Evolutionary conservation across 2,888 invertebrate genomes (phyloP).

Genomic region (Eumacrocentrus americanus): DNA sequence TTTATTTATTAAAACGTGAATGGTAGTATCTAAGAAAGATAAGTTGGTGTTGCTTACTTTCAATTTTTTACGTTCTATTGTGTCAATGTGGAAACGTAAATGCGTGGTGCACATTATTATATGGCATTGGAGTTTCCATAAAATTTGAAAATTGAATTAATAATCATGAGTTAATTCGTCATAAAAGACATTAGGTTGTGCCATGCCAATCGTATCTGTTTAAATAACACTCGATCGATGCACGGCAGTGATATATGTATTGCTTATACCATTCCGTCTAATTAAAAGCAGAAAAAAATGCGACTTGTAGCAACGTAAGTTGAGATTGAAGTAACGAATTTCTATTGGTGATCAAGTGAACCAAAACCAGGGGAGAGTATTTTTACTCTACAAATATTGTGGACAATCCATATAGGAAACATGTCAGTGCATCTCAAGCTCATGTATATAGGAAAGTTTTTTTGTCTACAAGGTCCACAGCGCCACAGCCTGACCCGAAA

Average conservation of each 20-base stretch:
- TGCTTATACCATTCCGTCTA: slow-evolving; percentile 37
- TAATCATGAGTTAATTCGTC: not conserved
- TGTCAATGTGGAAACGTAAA: too few species aligned
- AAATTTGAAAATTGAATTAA: slow-evolving; percentile 25
- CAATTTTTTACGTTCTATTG: slow-evolving; percentile 18
- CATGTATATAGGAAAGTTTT: slow-evolving; percentile 17
- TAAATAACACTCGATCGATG: slow-evolving; percentile 24
- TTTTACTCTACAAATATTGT: slow-evolving; percentile 20
- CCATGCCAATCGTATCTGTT: slow-evolving; percentile 31
- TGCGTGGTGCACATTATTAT: slow-evolving; percentile 21
- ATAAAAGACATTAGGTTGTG: slow-evolving; percentile 33
- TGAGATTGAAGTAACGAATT: not conserved
- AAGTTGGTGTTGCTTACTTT: slow-evolving; percentile 31
- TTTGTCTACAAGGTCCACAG: not conserved
- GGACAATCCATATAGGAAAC: slow-evolving; percentile 18
- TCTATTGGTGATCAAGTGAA: slow-evolving; percentile 5
- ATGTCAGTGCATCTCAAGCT: slow-evolving; percentile 16
- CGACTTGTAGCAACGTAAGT: not conserved
- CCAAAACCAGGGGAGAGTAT: slow-evolving; percentile 6
- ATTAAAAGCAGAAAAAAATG: slow-evolving; percentile 15
- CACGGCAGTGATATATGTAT: slow-evolving; percentile 33
- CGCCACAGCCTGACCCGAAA: not conserved
- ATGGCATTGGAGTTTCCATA: not conserved
- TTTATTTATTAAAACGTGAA: slow-evolving; percentile 16
- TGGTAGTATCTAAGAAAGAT: slow-evolving; percentile 31